Conservation (phyloP, 2,113 vertebrate genomes). For the Hoplias malabaricus region DNA sequence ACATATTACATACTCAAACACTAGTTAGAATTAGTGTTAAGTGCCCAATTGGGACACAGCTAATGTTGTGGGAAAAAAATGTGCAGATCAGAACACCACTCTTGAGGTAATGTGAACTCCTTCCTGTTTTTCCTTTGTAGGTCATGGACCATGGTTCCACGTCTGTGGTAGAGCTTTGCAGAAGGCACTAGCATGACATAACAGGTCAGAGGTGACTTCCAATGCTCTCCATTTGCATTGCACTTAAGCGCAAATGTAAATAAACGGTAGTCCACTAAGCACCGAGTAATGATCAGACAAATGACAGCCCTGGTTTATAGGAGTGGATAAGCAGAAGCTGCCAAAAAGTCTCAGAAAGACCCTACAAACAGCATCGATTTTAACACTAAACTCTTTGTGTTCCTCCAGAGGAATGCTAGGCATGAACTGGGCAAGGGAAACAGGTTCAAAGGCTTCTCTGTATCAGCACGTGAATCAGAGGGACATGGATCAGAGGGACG, state of each 20-base stretch:
- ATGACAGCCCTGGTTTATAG: not conserved
- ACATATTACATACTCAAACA: too few species aligned
- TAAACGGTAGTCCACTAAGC: not conserved
- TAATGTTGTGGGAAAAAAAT: too few species aligned
- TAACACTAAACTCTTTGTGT: conserved; percentile 47
- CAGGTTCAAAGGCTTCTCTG: conserved; percentile 42
- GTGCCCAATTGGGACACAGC: too few species aligned
- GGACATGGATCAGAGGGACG: conserved; percentile 36
- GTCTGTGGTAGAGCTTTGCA: not conserved
- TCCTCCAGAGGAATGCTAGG: conserved; percentile 44
- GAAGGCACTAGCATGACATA: not conserved
- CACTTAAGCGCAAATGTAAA: conserved; percentile 21
- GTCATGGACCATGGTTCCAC: not conserved
- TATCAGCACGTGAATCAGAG: conserved; percentile 31
- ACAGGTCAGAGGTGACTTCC: not conserved
- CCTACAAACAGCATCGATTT: conserved; percentile 23
- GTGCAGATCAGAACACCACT: too few species aligned
- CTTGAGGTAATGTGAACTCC: too few species aligned
- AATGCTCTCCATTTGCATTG: not conserved
- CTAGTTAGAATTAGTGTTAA: too few species aligned
- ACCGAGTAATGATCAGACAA: not conserved
- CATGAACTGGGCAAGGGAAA: conserved; percentile 36
- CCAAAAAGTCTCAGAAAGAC: not conserved
- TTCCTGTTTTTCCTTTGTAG: not conserved
- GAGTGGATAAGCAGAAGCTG: not conserved